Conservation (phyloP, 2,797 vertebrate genomes). For the Mus minutoides region DNA sequence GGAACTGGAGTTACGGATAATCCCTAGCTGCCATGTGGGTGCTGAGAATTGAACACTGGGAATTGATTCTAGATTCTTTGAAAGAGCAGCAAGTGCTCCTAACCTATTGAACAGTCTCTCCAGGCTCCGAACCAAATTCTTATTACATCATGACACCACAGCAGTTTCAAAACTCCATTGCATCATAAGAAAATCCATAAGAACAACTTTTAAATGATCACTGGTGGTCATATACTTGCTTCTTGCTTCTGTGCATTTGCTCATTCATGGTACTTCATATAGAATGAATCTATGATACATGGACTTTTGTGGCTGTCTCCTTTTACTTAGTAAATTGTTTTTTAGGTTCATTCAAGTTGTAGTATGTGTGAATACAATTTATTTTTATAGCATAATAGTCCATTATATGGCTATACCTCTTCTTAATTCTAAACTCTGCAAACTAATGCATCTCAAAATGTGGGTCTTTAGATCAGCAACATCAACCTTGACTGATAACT, state of each 20-base stretch:
- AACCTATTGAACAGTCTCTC: neutral
- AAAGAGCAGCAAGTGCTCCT: neutral
- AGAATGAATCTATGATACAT: neutral
- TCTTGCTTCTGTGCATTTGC: neutral
- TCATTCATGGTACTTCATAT: neutral
- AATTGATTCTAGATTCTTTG: no score
- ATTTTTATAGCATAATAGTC: neutral
- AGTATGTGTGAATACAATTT: neutral
- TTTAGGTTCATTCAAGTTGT: neutral
- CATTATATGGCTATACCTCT: neutral
- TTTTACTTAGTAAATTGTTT: conserved; percentile 26
- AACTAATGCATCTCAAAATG: neutral
- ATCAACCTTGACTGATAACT: neutral
- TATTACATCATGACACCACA: neutral
- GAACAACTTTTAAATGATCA: neutral
- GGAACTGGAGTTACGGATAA: neutral
- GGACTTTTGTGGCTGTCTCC: neutral
- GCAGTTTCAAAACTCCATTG: neutral
- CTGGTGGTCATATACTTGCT: neutral
- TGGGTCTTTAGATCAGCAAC: neutral
- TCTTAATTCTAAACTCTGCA: conserved; percentile 5
- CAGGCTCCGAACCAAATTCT: neutral
- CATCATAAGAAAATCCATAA: neutral
- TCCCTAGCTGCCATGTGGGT: neutral
- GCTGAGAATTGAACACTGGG: no score